Base-by-base conservation (phyloP, 2,113 vertebrate species). In the Scopus umbretta region DNA sequence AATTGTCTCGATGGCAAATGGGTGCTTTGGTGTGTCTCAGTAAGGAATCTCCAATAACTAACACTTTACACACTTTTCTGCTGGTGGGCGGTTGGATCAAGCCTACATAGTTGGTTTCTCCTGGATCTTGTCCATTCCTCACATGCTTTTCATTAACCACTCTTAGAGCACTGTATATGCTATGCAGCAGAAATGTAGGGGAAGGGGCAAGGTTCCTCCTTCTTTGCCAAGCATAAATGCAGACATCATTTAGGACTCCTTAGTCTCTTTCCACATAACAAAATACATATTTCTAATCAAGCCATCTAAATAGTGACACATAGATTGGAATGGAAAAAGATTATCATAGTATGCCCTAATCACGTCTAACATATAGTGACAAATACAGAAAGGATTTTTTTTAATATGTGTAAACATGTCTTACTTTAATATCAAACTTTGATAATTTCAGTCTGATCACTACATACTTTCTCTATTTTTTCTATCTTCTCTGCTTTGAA, bases 371-470 rank as follows among this genome's bases (percentile, higher is more conserved):
- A 42, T 42, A 6, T 4, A 53, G 10, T 2, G 13, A 71, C 2
- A 62, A 53, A 61, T 14, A 6, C 10, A 79, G 26, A 88, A 75
- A 62, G 2, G 1, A 17, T 70, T 49, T 21, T 13, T 73, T 52
- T 7, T 3, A 6, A 8, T 4, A 17, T 2, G 0, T 43, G 3
- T 17, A n/a, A 70, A 1, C 4, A 11, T 27, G 8, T 12, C 11
- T 88, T 53, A 11, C 19, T 63, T 80, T 55, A 13, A 20, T 32
- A 43, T 21, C 16, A 45, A 59, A 32, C 5, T 42, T 76, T 10
- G 6, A 21, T 13, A 55, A 12, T 67, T 92, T 83, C 43, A 68
- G 11, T 22, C 16, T 62, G 13, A 49, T 27, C 23, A 53, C 7
- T 40, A 40, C 3, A 4, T 52, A 55, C 8, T 30, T 85, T 30